Base-by-base conservation (phyloP, 2,113 vertebrate species). In the Tapirus terrestris region DNA sequence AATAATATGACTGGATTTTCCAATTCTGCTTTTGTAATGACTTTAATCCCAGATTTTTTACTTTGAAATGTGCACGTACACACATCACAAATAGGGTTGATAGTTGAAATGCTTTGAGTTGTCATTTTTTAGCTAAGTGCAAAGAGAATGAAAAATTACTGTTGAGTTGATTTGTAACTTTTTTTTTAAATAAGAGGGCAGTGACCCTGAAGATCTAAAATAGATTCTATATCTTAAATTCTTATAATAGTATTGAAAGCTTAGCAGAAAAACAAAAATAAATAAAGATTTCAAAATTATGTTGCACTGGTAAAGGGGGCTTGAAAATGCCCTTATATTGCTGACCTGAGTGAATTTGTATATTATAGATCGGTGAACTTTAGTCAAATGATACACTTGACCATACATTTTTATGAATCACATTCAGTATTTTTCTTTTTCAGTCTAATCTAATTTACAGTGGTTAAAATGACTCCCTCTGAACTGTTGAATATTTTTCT, bases 401-500 rank as follows among this genome's bases (percentile, higher is more conserved):
- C 21, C 67, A 5, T 93, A 83, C 14, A 48, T 84, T 77, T 91
- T 48, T 85, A 51, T 88, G 60, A 82, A 29, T 84, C 43, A 90
- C 2, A 87, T 70, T 82, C 21, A 31, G 17, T 89, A 17, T 84
- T 92, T 89, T 93, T 86, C 36, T 84, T 92, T 67, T 93, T 82
- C 31, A 82, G 43, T 82, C 10, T 73, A 20, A 90, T 81, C 36
- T 95, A 48, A 83, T 79, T 73, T 93, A 85, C 3, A 79, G 12
- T 77, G 23, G 25, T 65, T 93, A 93, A 81, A 94, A 53, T 92
- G 25, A 94, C 33, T 91, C 27, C 21, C 25, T 89, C 92, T 96
- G 91, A 90, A 68, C 60, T 65, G 16, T 39, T 85, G 33, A 79
- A 68, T 85, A 77, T 89, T 95, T 93, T 93, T 89, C 61, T 83